A percentile compares a stretch with the other conserved stretches of the same genome.
phyloP scores from a whole-genome alignment of 2,888 invertebrate species.

The Creontiades dilutus region DNA sequence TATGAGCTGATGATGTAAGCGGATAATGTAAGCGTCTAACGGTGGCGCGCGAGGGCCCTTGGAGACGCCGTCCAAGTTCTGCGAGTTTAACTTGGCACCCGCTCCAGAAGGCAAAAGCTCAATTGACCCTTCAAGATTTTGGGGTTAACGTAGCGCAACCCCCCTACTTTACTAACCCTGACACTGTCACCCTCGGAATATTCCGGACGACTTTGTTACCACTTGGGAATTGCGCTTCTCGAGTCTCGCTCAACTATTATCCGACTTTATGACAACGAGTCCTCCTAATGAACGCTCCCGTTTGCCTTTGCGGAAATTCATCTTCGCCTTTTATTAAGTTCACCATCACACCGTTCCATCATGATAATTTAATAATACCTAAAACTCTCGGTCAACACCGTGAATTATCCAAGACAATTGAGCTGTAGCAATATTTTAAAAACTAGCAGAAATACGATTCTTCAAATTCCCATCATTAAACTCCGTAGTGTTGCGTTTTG shows the following conservation, averaged over 20 bases:
- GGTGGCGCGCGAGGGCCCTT: not conserved
- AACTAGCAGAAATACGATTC: too few species aligned
- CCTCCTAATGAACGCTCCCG: not conserved
- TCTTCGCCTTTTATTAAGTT: too few species aligned
- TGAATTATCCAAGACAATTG: too few species aligned
- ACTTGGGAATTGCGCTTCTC: not conserved
- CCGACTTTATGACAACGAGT: not conserved
- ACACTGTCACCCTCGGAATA: slow-evolving; percentile 50
- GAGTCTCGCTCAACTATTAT: slow-evolving; percentile 1
- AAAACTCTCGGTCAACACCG: too few species aligned
- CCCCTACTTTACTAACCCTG: slow-evolving; percentile 30
- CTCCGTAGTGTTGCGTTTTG: too few species aligned
- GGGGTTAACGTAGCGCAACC: slow-evolving; percentile 60
- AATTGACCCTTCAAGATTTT: slow-evolving; percentile 54
- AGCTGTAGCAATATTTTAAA: too few species aligned
- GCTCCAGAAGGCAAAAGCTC: slow-evolving; percentile 52
- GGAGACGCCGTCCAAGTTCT: slow-evolving; percentile 51
- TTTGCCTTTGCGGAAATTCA: too few species aligned
- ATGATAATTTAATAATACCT: too few species aligned
- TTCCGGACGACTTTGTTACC: slow-evolving; percentile 51
- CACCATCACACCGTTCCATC: too few species aligned
- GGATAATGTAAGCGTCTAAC: slow-evolving; percentile 55
- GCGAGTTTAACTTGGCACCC: slow-evolving; percentile 64
- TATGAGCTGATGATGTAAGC: slow-evolving; percentile 54
- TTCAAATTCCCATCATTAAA: too few species aligned